Conservation (phyloP, 1,140 invertebrate species). For the Drosophila mojavensis region DNA sequence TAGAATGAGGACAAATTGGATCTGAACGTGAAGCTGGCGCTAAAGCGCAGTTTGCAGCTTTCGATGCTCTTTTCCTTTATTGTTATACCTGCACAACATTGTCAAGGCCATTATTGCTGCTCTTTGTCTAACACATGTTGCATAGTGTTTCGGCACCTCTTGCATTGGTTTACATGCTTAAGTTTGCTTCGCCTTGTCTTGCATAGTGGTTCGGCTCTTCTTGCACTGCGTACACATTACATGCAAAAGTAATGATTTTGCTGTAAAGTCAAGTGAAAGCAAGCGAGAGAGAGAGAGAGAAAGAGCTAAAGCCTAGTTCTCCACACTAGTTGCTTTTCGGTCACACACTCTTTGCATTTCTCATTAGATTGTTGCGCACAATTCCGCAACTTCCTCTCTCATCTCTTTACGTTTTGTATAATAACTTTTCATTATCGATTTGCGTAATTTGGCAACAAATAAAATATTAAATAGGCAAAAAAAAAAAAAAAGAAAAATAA, state of each 20-base stretch:
- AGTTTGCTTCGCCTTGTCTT: too few species aligned
- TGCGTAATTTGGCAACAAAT: slow-evolving; percentile 41
- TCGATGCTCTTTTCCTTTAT: neutral
- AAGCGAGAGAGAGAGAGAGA: neutral
- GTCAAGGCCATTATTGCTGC: slow-evolving; percentile 35
- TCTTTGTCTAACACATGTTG: slow-evolving; percentile 6
- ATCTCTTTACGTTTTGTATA: neutral
- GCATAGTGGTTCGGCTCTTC: too few species aligned
- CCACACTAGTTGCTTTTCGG: neutral
- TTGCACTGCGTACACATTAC: neutral
- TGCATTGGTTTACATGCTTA: neutral
- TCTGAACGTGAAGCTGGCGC: neutral
- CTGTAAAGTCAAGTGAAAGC: neutral
- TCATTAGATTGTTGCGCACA: slow-evolving; percentile 29
- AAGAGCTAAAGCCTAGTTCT: neutral
- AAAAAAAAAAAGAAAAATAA: slow-evolving; percentile 3
- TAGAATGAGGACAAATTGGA: neutral
- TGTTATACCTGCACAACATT: slow-evolving; percentile 20
- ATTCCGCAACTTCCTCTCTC: neutral
- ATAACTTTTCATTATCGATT: slow-evolving; percentile 44
- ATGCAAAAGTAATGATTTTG: neutral
- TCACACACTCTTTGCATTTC: slow-evolving; percentile 9
- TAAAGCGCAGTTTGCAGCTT: slow-evolving; percentile 1
- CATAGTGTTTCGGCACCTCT: neutral
- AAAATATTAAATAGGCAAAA: slow-evolving; percentile 12